Percentiles rank a stretch among this genome's conserved stretches.
Conservation (phyloP, 2,888 invertebrate genomes). For the Drosophila nr. fundita region DNA sequence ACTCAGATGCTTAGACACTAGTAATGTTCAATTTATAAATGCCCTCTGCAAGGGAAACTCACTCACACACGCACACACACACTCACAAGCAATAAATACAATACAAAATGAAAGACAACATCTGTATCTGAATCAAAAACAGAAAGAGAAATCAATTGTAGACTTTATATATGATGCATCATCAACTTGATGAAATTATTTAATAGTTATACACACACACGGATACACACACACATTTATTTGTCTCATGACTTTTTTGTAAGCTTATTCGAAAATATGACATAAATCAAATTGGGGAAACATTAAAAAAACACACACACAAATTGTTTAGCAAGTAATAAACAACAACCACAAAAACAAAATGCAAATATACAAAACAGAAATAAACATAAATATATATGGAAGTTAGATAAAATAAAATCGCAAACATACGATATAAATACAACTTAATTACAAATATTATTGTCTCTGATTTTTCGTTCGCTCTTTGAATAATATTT, state of each 20-base stretch:
- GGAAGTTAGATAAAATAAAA: slow-evolving; percentile 53
- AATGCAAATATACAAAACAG: slow-evolving; percentile 30
- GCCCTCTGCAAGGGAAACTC: slow-evolving; percentile 12
- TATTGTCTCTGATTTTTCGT: slow-evolving; percentile 9
- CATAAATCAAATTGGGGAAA: slow-evolving; percentile 9
- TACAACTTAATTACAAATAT: slow-evolving; percentile 18
- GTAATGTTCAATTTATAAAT: background rate
- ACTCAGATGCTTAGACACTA: background rate
- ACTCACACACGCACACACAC: background rate
- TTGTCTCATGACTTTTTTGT: slow-evolving; percentile 23
- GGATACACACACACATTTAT: slow-evolving; percentile 13
- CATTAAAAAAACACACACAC: slow-evolving; percentile 2
- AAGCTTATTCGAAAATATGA: slow-evolving; percentile 3
- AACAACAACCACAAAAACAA: slow-evolving; percentile 10
- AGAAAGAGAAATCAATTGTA: slow-evolving; percentile 11
- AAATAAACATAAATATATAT: slow-evolving; percentile 44
- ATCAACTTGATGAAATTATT: slow-evolving; percentile 28
- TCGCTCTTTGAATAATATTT: background rate
- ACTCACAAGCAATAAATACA: slow-evolving; percentile 1
- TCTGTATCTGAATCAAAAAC: slow-evolving; percentile 13
- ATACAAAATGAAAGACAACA: slow-evolving; percentile 14
- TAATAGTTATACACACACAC: slow-evolving; percentile 20
- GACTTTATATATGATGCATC: slow-evolving; percentile 11
- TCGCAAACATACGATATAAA: slow-evolving; percentile 31
- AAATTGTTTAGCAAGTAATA: slow-evolving; percentile 30